These are phyloP conservation scores for Sarcophaga rosellei DNA, from an alignment of 2,888 invertebrate genomes.

Conservation along the genomic window DNA sequence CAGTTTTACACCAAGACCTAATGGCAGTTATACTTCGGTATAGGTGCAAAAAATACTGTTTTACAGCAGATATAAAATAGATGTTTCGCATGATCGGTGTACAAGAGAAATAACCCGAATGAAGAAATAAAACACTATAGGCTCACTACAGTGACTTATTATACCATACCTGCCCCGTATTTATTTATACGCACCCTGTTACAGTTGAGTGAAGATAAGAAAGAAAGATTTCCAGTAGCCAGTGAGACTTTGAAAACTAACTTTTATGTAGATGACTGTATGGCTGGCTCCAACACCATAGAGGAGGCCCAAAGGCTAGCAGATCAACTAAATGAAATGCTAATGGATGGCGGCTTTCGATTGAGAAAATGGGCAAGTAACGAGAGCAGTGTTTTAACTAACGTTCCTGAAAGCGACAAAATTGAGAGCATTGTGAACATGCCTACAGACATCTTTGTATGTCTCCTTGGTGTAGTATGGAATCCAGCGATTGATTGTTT, in stretches of 20 bases:
- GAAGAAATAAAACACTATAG: constrained; percentile 22
- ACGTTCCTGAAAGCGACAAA: constrained; percentile 4
- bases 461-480: constrained; percentile 21
- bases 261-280: constrained; percentile 25
- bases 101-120: not conserved
- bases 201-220: constrained; percentile 18
- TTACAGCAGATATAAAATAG: not conserved
- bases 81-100: constrained; percentile 30
- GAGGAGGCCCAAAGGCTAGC: not conserved
- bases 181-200: not conserved
- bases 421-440: constrained; percentile 20
- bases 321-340: constrained; percentile 20
- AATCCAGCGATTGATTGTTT: constrained; percentile 9
- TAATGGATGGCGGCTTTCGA: constrained; percentile 15
- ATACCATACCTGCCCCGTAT: constrained; percentile 5
- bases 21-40: constrained; percentile 19
- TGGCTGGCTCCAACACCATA: constrained; percentile 16
- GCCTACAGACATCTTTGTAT: constrained; percentile 12
- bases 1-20: constrained; percentile 32
- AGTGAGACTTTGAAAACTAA: not conserved
- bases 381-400: not conserved
- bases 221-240: not conserved
- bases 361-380: constrained; percentile 12
- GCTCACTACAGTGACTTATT: constrained; percentile 28
- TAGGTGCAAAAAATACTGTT: constrained; percentile 2